These are phyloP conservation scores for Leptogaster cylindrica DNA, from an alignment of 2,888 invertebrate species.

Conservation along the genomic window DNA sequence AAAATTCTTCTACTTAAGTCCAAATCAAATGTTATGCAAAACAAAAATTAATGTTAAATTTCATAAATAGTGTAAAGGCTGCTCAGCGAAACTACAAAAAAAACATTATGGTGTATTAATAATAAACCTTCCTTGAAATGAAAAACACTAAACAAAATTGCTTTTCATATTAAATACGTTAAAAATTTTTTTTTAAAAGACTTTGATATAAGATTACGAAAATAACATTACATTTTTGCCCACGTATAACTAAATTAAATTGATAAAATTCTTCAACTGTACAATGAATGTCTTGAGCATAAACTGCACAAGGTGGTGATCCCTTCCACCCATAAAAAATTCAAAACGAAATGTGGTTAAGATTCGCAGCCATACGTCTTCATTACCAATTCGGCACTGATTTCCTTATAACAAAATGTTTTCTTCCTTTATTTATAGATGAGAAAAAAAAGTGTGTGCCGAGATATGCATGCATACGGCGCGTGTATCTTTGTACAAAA, in stretches of 20 bases:
- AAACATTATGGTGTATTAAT: too few relatives aligned
- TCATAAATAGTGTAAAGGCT: too few relatives aligned
- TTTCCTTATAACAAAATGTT: slow-evolving; percentile 47
- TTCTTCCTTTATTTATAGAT: slow-evolving; percentile 45
- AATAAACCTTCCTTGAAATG: too few relatives aligned
- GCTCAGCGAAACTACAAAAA: too few relatives aligned
- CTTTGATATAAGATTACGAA: too few relatives aligned
- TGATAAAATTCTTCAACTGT: slow-evolving; percentile 45
- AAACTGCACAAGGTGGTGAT: slow-evolving; percentile 26
- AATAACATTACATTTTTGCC: too few relatives aligned
- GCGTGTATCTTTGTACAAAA: slow-evolving; percentile 20
- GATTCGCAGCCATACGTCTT: slow-evolving; percentile 47
- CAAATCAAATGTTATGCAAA: too few relatives aligned
- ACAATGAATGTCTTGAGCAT: slow-evolving; percentile 2
- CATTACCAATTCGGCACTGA: slow-evolving; percentile 48
- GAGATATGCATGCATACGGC: slow-evolving; percentile 15
- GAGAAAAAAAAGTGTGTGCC: slow-evolving; percentile 24
- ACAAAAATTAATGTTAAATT: too few relatives aligned
- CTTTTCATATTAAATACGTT: too few relatives aligned
- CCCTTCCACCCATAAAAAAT: slow-evolving; percentile 43
- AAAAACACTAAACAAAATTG: too few relatives aligned
- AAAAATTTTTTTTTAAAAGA: too few relatives aligned
- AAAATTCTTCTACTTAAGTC: too few relatives aligned
- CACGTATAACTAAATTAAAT: slow-evolving; percentile 46
- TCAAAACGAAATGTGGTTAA: slow-evolving; percentile 47